Evolutionary conservation across 2,113 vertebrate genomes (phyloP), one percentile per base, ranked within the genome.

Genomic region (Silurus asotus): DNA sequence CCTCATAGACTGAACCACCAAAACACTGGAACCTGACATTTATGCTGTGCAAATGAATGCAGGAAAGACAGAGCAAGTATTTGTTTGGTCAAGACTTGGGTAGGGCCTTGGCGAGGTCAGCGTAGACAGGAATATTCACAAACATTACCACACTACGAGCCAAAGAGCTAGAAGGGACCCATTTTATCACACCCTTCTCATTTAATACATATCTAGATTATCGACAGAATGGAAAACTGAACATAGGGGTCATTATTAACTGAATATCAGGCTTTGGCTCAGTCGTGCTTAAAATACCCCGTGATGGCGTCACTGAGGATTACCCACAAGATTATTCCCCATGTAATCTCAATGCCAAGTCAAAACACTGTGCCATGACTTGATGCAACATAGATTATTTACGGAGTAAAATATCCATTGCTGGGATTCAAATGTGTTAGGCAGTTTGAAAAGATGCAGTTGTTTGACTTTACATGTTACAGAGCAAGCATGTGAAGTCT

Each of bases 281-380:
- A 84, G 78, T 56, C 45, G 28, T 58, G 58, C 65, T 87, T 65
- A 81, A 88, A 90, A 84, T 88, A 86, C 75, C 62, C 77, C 61
- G 65, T 10, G 20, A 82, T 64, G 87, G 53, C 82, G 76, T 70
- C 37, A 37, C 37, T 37, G 88, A 74, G 84, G 67, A 83, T 64
- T 81, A 80, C 78, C 78, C 62, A 84, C 79, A 82, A 88, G 87
- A 90, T 89, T 91, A 89, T 51, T 86, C 82, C 81, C 88, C 89
- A 89, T 55, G 67, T 86, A 90, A 91, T 83, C 72, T 53, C 37
- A 37, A 64, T 15, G 48, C 65, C 9, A 82, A 23, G 25, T 58
- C 58, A 78, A 87, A 65, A 28, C 78, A 75, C 70, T 67, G 59
- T 79, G 78, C 69, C n/a, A 86, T 48, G 53, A 74, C 19, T 58